Evolutionary conservation across 2,113 vertebrate genomes (phyloP).

Genomic region (Casuarius casuarius): DNA sequence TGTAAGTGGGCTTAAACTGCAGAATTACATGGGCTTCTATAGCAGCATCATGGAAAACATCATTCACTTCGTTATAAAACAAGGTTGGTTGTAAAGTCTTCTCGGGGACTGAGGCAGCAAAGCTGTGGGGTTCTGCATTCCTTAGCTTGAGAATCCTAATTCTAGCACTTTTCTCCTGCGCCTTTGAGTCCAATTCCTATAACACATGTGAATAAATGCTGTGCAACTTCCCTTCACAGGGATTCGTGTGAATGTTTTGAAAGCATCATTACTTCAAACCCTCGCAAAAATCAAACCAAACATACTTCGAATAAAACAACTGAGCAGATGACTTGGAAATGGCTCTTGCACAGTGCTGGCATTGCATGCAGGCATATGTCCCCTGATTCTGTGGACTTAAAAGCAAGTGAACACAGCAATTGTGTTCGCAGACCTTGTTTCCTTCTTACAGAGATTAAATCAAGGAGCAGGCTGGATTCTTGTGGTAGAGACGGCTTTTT

Average conservation of each 20-base stretch:
- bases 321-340: constrained; percentile 37
- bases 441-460: constrained; percentile 24
- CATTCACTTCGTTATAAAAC: accelerated
- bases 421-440: not conserved
- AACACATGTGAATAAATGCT: not conserved
- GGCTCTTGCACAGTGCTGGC: not conserved
- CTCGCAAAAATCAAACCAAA: not conserved
- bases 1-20: not conserved
- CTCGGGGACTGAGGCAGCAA: not conserved
- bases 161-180: constrained; percentile 23
- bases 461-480: not conserved
- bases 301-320: not conserved
- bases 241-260: constrained; percentile 1
- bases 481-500: not conserved
- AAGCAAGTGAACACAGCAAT: not conserved
- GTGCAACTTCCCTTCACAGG: not conserved
- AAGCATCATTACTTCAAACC: constrained; percentile 18
- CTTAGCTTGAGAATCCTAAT: constrained; percentile 14
- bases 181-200: not conserved
- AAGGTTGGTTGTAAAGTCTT: constrained; percentile 1
- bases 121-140: not conserved
- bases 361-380: not conserved
- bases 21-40: not conserved
- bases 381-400: not conserved
- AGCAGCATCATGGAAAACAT: not conserved